Evolutionary conservation across 1,140 invertebrate species (phyloP).

Genomic region (Drosophila pseudoobscura): DNA sequence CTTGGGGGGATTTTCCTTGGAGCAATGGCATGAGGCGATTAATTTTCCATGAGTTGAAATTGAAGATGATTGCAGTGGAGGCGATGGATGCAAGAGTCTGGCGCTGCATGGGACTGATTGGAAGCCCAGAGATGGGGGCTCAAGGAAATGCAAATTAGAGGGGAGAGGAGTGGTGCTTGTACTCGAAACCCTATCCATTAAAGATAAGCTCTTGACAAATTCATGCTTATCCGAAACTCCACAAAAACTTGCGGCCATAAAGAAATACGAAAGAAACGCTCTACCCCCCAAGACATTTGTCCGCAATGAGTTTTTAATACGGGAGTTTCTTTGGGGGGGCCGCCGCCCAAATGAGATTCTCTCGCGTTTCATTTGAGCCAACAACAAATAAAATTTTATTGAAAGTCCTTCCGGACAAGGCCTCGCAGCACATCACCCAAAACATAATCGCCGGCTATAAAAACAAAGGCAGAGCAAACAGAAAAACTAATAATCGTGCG

Average conservation of each 20-base stretch:
- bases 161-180: neutral
- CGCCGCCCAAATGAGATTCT: constrained; percentile 50
- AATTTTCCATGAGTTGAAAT: constrained; percentile 77
- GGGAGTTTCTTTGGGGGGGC: constrained; percentile 24
- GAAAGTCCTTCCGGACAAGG: constrained; percentile 50
- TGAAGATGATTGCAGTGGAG: constrained; percentile 68
- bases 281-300: constrained; percentile 44
- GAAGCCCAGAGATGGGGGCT: neutral
- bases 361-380: constrained; percentile 62
- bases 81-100: no score
- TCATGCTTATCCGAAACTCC: constrained; percentile 19
- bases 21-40: constrained; percentile 36
- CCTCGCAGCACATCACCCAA: constrained; percentile 23
- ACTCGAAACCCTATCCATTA: constrained; percentile 30
- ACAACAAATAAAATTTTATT: constrained; percentile 75
- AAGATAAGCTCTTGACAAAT: constrained; percentile 52
- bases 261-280: constrained; percentile 22
- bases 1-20: no score
- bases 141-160: constrained; percentile 30
- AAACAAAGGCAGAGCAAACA: constrained; percentile 68
- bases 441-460: constrained; percentile 71
- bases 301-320: constrained; percentile 66
- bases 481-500: constrained; percentile 74
- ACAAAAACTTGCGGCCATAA: constrained; percentile 45
- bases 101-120: neutral